Conservation (phyloP, 2,113 vertebrate species). For the Malurus melanocephalus region DNA sequence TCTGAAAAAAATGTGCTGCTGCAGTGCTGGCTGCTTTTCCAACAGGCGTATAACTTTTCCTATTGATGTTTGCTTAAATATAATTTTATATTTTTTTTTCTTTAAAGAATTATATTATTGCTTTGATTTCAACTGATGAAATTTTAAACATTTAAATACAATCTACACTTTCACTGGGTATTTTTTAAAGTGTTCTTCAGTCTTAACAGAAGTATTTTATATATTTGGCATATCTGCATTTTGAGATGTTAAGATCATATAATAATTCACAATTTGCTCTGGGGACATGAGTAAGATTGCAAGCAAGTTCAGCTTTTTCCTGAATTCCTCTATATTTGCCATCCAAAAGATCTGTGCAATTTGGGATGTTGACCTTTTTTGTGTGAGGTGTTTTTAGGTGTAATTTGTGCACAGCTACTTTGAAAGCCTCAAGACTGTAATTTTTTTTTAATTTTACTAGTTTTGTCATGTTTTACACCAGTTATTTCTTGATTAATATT, state of each 20-base stretch:
- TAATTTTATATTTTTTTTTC: neutral
- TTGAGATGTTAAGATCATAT: neutral
- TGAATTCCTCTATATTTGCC: neutral
- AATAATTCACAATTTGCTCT: neutral
- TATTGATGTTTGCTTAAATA: neutral
- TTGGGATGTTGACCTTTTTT: neutral
- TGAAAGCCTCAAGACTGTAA: no score
- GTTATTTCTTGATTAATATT: neutral
- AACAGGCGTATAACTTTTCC: neutral
- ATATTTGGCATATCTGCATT: neutral
- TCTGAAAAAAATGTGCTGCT: neutral
- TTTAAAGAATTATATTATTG: neutral
- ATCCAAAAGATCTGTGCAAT: neutral
- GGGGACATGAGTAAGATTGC: neutral
- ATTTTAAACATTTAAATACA: neutral
- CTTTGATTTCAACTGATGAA: neutral
- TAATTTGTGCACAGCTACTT: neutral
- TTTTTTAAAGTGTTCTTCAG: neutral
- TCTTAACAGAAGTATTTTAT: neutral
- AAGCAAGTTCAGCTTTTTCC: neutral
- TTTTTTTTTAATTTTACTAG: neutral
- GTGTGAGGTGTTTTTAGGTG: neutral
- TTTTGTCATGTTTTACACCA: neutral
- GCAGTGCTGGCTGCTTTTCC: neutral
- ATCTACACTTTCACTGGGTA: neutral